A percentile compares a stretch with the other conserved stretches of the same genome.
These are phyloP conservation scores for Limonius californicus DNA, from an alignment of 1,140 invertebrate genomes.

Conservation along the genomic window DNA sequence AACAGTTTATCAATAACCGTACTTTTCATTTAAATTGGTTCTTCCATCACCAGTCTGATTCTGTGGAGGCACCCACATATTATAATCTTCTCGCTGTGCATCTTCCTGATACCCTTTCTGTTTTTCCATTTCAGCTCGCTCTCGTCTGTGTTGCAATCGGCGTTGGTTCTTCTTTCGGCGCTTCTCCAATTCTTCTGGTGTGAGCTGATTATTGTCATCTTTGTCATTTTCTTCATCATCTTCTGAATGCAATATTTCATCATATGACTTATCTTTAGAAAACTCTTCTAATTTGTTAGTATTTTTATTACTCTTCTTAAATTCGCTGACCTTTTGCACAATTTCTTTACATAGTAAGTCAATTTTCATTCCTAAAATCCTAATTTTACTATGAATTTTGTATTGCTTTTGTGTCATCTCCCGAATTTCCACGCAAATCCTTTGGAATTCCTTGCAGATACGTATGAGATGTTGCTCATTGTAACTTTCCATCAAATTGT, in stretches of 20 bases:
- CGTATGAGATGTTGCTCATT: neutral
- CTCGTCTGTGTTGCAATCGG: slow-evolving; percentile 43
- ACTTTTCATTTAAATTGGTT: slow-evolving; percentile 78
- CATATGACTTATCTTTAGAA: neutral
- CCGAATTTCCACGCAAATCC: slow-evolving; percentile 26
- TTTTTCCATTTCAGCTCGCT: slow-evolving; percentile 48
- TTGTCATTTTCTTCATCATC: slow-evolving; percentile 5
- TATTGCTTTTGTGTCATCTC: slow-evolving; percentile 25
- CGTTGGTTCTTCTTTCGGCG: slow-evolving; percentile 37
- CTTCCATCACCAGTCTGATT: slow-evolving; percentile 76
- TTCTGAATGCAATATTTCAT: neutral
- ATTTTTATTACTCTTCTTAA: neutral
- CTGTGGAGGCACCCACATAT: slow-evolving; percentile 71
- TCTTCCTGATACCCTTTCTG: slow-evolving; percentile 50
- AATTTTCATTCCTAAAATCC: slow-evolving; percentile 26
- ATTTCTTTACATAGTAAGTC: slow-evolving; percentile 27
- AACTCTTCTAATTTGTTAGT: neutral
- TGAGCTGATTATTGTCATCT: neutral
- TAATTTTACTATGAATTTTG: slow-evolving; percentile 24
- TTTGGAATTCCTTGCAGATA: slow-evolving; percentile 22
- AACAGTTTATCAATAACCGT: slow-evolving; percentile 75
- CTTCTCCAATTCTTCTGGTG: slow-evolving; percentile 26
- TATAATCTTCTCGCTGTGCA: slow-evolving; percentile 60
- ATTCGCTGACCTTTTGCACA: neutral
- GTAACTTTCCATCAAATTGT: neutral